A percentile compares a stretch with the other conserved stretches of the same genome.
Evolutionary conservation across 2,888 invertebrate species (phyloP).

Genomic region (Pimpla rufipes): DNA sequence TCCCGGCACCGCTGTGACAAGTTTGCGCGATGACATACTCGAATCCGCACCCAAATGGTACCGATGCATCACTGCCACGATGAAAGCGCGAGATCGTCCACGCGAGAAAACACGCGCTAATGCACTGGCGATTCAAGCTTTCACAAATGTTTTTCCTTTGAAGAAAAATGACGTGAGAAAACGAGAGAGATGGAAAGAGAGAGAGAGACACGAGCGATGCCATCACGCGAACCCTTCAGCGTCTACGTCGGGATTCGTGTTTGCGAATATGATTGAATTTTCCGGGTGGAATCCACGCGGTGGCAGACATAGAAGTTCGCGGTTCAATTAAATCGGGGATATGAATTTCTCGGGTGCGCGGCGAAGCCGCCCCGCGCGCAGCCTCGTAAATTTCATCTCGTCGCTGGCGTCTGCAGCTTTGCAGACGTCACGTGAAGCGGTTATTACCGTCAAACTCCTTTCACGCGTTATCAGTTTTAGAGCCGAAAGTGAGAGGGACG

Average conservation of each 20-base stretch:
- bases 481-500: constrained; percentile 8
- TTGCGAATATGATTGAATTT: constrained; percentile 15
- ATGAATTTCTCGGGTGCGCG: constrained; percentile 3
- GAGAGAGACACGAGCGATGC: neutral
- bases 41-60: constrained; percentile 25
- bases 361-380: neutral
- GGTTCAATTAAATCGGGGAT: constrained; percentile 41
- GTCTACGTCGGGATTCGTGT: neutral
- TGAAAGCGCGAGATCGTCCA: neutral
- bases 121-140: constrained; percentile 15
- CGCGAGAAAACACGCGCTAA: constrained; percentile 17
- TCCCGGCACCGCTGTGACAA: constrained; percentile 1
- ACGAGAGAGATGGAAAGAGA: no score
- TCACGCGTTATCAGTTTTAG: constrained; percentile 22
- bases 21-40: constrained; percentile 20
- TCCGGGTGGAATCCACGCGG: neutral
- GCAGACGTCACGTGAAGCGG: neutral
- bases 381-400: constrained; percentile 9
- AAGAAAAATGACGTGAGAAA: constrained; percentile 18
- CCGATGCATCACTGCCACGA: constrained; percentile 32
- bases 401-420: no score
- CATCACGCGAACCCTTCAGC: neutral
- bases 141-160: neutral
- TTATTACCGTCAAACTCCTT: constrained; percentile 31
- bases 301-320: neutral